Conservation (phyloP, 2,113 vertebrate species). For the Tetrax tetrax region DNA sequence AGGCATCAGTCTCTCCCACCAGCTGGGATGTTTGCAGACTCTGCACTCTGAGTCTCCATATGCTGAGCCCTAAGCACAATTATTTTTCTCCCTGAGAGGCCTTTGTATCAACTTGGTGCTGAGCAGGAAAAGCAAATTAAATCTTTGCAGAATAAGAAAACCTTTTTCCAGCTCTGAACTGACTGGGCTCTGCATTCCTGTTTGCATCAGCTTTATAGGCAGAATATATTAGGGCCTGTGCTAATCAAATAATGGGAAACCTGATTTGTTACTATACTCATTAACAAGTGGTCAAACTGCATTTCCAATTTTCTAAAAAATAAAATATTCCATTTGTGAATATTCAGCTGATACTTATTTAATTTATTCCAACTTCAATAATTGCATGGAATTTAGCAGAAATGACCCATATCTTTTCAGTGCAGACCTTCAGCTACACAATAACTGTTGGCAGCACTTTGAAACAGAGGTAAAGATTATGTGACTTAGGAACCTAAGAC, state of each 20-base stretch:
- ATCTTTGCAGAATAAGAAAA: background rate
- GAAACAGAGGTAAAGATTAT: background rate
- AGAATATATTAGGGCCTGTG: background rate
- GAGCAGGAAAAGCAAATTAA: constrained; percentile 19
- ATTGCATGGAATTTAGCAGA: background rate
- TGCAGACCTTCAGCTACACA: background rate
- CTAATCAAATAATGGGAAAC: constrained; percentile 14
- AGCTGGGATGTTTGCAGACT: background rate
- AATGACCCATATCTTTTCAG: background rate
- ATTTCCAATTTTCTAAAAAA: background rate
- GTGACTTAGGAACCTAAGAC: background rate
- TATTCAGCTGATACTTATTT: background rate
- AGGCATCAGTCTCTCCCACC: background rate
- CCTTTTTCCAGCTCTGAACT: background rate
- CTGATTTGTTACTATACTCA: background rate
- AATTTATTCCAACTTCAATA: background rate
- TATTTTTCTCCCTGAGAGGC: background rate
- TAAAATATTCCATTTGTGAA: background rate
- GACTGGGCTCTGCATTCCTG: background rate
- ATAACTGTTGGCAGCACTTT: background rate
- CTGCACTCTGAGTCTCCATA: background rate
- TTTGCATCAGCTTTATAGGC: background rate
- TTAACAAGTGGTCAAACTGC: background rate
- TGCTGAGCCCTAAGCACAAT: background rate
- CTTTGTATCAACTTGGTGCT: background rate